Base-by-base conservation (phyloP, 2,113 vertebrate genomes). In the Accipiter cooperii region DNA sequence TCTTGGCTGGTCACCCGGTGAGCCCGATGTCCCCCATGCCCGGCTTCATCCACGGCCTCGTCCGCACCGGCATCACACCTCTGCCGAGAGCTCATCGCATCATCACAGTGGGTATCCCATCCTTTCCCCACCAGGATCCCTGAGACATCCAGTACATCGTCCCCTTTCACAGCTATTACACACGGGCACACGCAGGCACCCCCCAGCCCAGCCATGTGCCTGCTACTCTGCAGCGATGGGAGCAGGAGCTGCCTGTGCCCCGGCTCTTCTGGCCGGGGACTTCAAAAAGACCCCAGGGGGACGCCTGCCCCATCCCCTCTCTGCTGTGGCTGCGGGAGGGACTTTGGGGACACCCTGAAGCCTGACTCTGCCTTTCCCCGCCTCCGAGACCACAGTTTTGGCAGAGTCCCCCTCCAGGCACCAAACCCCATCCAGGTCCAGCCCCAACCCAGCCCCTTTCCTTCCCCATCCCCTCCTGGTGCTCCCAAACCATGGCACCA, bases 251-350 rank as follows among this genome's bases (percentile, higher is more conserved):
- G 2, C 34, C 65, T 21, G 17, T 15, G 46, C 19, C 44, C n/a
- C 6, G 1, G 33, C 20, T 60, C 18, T 24, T 51, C 61, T 26
- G 36, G 31, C 38, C 19, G 46, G 34, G 61, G 51, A 16, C 42
- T 75, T 61, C 34, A 13, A 18, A 36, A 36, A 0, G 0, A 25
- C 6, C 12, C 12, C 1, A 0, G 5, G 58, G 51, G 38, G 38
- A 52, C 6, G 1, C 66, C 36, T 47, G 51, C 46, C 61, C 51
- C 21, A 42, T n/a, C 38, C 55, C 83, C 52, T 74, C 69, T 21
- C 69, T 26, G 42, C 77, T 44, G 38, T 12, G 69, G 17, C 66
- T 46, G 55, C 24, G 0, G 60, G 58, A 77, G 25, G 44, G 79
- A 51, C 84, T 42, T 0, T 21, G 86, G 79, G 86, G 83, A 64